Percentiles rank a stretch among this genome's conserved stretches.
phyloP scores from a whole-genome alignment of 2,888 invertebrate genomes.

The Elegia similella region DNA sequence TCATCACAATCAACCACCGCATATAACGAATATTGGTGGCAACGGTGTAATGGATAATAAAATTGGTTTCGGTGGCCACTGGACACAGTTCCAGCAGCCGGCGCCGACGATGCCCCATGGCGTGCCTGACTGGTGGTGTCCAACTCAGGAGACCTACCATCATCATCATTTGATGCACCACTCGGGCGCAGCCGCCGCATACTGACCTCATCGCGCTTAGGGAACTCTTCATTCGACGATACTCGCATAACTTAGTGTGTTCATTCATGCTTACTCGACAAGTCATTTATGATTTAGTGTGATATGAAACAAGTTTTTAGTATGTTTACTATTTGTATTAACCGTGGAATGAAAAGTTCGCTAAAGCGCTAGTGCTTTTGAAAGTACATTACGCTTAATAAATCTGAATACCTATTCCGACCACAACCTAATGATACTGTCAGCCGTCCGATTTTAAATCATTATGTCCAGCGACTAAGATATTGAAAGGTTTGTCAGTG shows the following conservation, averaged over 20 bases:
- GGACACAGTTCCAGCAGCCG: slow-evolving; percentile 85
- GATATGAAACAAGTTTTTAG: not conserved
- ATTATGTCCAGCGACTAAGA: not conserved
- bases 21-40: slow-evolving; percentile 75
- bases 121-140: slow-evolving; percentile 78
- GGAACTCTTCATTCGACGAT: slow-evolving; percentile 74
- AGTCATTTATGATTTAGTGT: not conserved
- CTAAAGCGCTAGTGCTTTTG: slow-evolving; percentile 63
- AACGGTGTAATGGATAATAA: slow-evolving; percentile 84
- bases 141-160: slow-evolving; percentile 74
- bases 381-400: slow-evolving; percentile 71
- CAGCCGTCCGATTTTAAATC: slow-evolving; percentile 58
- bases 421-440: slow-evolving; percentile 49
- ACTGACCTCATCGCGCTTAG: slow-evolving; percentile 85
- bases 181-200: slow-evolving; percentile 87
- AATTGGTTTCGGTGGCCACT: slow-evolving; percentile 87
- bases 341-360: slow-evolving; percentile 76
- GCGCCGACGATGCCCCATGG: slow-evolving; percentile 83
- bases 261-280: slow-evolving; percentile 19
- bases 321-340: not conserved
- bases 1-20: slow-evolving; percentile 61
- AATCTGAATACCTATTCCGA: slow-evolving; percentile 49
- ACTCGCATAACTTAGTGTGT: slow-evolving; percentile 14
- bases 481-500: slow-evolving; percentile 19
- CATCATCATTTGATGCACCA: slow-evolving; percentile 85